Percentiles rank a stretch among this genome's conserved stretches.
Evolutionary conservation across 2,113 vertebrate genomes (phyloP).

Genomic region (Sialia sialis): DNA sequence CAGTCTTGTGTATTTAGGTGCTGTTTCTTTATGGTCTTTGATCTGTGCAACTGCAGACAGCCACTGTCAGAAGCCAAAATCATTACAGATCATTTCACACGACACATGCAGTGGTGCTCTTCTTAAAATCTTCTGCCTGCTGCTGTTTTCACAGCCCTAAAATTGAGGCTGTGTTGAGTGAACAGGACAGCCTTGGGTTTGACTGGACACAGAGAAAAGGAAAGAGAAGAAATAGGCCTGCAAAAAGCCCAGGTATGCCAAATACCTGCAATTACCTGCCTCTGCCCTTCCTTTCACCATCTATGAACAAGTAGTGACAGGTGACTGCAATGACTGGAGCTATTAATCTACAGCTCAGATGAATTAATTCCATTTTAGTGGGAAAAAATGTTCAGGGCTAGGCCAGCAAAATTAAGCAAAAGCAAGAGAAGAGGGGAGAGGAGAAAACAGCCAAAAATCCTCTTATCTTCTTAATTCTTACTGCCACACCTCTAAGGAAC

Average conservation of each 20-base stretch:
- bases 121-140: conserved; percentile 4
- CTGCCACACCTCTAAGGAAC: background rate
- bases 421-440: background rate
- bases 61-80: conserved; percentile 32
- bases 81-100: background rate
- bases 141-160: background rate
- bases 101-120: background rate
- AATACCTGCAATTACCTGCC: conserved; percentile 7
- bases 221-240: conserved; percentile 10
- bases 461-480: background rate
- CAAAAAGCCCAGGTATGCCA: conserved; percentile 14
- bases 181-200: background rate
- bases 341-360: background rate
- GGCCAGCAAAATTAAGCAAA: background rate
- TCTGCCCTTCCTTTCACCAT: conserved; percentile 9
- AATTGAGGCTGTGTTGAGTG: background rate
- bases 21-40: conserved; percentile 14
- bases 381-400: background rate
- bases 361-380: background rate
- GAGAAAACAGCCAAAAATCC: background rate
- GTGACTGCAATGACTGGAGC: background rate
- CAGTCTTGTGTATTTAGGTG: background rate
- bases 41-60: conserved; percentile 22
- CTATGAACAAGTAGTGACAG: conserved; percentile 5
- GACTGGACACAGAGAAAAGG: conserved; percentile 13